phyloP scores from a whole-genome alignment of 2,888 invertebrate genomes.

The Xiphydria camelus region DNA sequence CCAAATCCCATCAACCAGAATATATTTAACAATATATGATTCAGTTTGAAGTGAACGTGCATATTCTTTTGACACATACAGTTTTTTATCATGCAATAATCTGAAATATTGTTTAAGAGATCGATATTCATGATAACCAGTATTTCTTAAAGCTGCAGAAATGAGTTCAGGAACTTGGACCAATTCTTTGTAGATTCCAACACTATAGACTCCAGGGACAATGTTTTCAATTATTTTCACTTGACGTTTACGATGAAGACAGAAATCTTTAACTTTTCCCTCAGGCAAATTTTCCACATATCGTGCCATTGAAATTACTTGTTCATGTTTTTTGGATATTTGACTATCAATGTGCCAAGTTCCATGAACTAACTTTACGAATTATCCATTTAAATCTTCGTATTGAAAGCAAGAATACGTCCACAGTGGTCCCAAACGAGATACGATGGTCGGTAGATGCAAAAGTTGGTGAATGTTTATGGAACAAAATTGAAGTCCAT shows the following conservation, averaged over 20 bases:
- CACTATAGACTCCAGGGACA: slow-evolving; percentile 13
- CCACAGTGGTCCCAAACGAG: slow-evolving; percentile 21
- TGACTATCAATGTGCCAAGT: slow-evolving; percentile 21
- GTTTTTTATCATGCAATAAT: neutral
- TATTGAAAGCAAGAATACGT: slow-evolving; percentile 21
- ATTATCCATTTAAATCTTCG: slow-evolving; percentile 22
- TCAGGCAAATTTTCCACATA: slow-evolving; percentile 14
- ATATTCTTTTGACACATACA: slow-evolving; percentile 2
- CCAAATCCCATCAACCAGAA: too few species aligned
- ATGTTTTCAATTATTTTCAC: slow-evolving; percentile 18
- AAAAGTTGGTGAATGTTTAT: slow-evolving; percentile 23
- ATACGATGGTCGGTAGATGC: slow-evolving; percentile 20
- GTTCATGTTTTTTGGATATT: slow-evolving; percentile 18
- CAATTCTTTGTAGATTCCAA: slow-evolving; percentile 12
- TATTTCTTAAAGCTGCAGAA: too few species aligned
- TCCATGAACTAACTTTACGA: slow-evolving; percentile 19
- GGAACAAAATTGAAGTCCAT: slow-evolving; percentile 15
- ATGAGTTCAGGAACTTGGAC: too few species aligned
- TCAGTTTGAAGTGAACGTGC: neutral
- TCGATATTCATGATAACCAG: too few species aligned
- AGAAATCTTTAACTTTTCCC: slow-evolving; percentile 18
- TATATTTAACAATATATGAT: too few species aligned
- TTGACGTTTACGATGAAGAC: slow-evolving; percentile 15
- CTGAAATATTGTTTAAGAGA: neutral
- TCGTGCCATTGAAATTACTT: slow-evolving; percentile 10